These are phyloP conservation scores for Orchesellides sinensis DNA, from an alignment of 2,888 invertebrate genomes.

Conservation along the genomic window DNA sequence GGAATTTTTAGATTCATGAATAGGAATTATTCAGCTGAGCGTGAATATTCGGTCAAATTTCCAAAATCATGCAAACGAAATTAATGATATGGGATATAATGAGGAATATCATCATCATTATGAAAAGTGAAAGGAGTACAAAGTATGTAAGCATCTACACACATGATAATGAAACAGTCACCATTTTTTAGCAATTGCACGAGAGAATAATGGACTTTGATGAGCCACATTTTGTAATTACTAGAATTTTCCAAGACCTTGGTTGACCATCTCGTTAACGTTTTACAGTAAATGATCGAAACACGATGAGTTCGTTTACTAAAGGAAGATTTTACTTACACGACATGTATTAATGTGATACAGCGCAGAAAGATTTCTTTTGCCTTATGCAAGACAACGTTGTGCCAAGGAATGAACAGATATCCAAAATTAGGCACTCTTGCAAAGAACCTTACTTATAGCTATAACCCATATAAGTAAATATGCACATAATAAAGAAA, in stretches of 20 bases:
- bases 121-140: slow-evolving; percentile 50
- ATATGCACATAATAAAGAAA: no score
- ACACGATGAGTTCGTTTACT: neutral
- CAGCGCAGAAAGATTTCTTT: no score
- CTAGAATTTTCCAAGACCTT: slow-evolving; percentile 42
- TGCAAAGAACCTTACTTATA: no score
- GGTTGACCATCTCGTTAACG: slow-evolving; percentile 18
- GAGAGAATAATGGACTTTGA: neutral
- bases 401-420: no score
- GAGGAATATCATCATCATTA: neutral
- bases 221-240: slow-evolving; percentile 28
- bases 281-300: slow-evolving; percentile 9
- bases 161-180: neutral
- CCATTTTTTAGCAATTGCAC: neutral
- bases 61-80: slow-evolving; percentile 32
- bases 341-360: no score
- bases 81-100: neutral
- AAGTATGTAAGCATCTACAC: neutral
- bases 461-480: no score
- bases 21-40: neutral
- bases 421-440: no score
- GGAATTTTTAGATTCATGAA: no score
- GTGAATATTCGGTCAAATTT: slow-evolving; percentile 1
- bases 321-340: no score
- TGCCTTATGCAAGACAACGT: no score